phyloP scores from a whole-genome alignment of 2,797 vertebrate genomes.

The Bufotes viridis region DNA sequence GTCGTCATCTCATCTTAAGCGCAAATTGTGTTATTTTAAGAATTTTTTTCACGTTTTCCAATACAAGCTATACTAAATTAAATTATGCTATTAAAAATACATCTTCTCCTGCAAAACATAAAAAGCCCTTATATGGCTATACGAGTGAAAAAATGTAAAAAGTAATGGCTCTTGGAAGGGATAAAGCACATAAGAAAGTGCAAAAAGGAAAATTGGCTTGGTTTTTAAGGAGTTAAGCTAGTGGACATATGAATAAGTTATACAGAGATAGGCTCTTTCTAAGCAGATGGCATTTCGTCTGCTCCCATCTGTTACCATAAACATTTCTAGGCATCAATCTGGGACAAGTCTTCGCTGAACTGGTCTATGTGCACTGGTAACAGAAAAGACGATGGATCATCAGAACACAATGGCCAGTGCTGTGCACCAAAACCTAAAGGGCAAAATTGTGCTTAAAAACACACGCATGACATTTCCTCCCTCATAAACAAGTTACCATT shows the following conservation, averaged over 20 bases:
- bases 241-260: slow-evolving; percentile 44
- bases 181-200: background rate
- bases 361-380: slow-evolving; percentile 39
- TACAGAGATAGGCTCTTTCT: slow-evolving; percentile 24
- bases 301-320: slow-evolving; percentile 54
- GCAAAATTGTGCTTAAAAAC: background rate
- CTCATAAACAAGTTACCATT: slow-evolving; percentile 54
- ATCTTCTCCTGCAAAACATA: too few relatives aligned
- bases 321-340: slow-evolving; percentile 43
- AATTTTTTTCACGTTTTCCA: too few relatives aligned
- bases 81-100: too few relatives aligned
- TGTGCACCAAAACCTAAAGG: background rate
- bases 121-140: too few relatives aligned
- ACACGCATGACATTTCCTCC: background rate
- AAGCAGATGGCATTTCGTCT: slow-evolving; percentile 48
- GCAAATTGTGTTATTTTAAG: too few relatives aligned
- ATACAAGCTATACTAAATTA: too few relatives aligned
- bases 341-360: slow-evolving; percentile 41
- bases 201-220: too few relatives aligned
- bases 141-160: too few relatives aligned
- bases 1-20: too few relatives aligned
- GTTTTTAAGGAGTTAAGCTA: slow-evolving; percentile 18
- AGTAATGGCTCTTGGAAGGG: too few relatives aligned
- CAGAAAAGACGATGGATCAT: slow-evolving; percentile 13
- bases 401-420: background rate